Evolutionary conservation across 1,140 invertebrate genomes (phyloP), one percentile per base, ranked within the genome.

Genomic region (Euwallacea fornicatus): DNA sequence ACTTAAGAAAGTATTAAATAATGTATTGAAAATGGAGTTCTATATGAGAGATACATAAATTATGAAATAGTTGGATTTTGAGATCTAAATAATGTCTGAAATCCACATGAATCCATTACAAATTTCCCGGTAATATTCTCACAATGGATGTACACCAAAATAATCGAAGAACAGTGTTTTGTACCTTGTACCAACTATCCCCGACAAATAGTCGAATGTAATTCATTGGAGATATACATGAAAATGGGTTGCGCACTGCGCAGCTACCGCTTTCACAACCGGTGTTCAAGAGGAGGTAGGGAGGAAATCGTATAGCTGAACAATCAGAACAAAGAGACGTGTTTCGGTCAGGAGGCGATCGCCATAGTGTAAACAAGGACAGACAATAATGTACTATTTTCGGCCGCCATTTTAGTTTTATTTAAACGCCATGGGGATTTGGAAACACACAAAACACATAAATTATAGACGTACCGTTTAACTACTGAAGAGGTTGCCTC

Each of bases 401-500:
- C 46, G 46, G 58, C 10, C 67, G 67, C 67, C 67, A 69, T 69
- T 69, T 69, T 69, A 56, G 33, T 15, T 60, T 60, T 11, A n/a
- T 7, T 56, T 16, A 2, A 41, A 58, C 13, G 60, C 7, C 46
- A 50, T 11, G 46, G 46, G 46, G 46, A 6, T 13, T 11, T 50
- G 46, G 46, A 50, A 50, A 50, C 46, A 50, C 46, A 72, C 50
- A 71, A 59, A 66, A 70, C 59, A 71, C 47, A 50, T 44, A 70
- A 42, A 55, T 55, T 59, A 42, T 43, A 68, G 58, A 73, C 71
- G 50, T 73, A 73, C 71, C 71, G 41, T 61, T 61, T 47, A 56
- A 42, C 7, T 53, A 60, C 13, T 46, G 54, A 50, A 50, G 9
- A 50, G 46, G 46, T 50, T 50, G 9, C 33, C 62, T 59, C 53